Evolutionary conservation across 2,888 invertebrate genomes (phyloP).

Genomic region (Ectemnius continuus): DNA sequence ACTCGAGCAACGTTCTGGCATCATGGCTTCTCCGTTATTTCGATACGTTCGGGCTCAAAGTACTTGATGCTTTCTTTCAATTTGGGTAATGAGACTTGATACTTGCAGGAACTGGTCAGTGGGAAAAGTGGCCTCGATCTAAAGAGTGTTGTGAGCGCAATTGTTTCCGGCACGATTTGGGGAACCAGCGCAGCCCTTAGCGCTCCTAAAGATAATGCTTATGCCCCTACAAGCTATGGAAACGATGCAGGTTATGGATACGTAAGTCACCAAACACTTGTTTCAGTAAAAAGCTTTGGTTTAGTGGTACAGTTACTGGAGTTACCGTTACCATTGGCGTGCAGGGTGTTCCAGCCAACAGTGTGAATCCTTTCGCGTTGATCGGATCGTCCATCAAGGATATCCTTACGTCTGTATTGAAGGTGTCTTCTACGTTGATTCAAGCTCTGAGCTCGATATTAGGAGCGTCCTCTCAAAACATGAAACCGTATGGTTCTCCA

Average conservation of each 20-base stretch:
- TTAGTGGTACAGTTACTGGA: no score
- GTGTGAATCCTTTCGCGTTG: slow-evolving; percentile 63
- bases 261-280: slow-evolving; percentile 23
- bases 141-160: slow-evolving; percentile 65
- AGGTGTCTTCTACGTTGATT: slow-evolving; percentile 66
- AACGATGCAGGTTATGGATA: slow-evolving; percentile 39
- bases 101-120: slow-evolving; percentile 62
- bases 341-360: slow-evolving; percentile 61
- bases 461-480: slow-evolving; percentile 63
- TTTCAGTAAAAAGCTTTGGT: no score
- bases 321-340: neutral
- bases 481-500: slow-evolving; percentile 16
- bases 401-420: slow-evolving; percentile 66
- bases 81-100: neutral
- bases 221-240: slow-evolving; percentile 54
- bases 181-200: slow-evolving; percentile 73
- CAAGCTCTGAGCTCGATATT: slow-evolving; percentile 66
- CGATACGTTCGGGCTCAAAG: no score
- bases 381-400: slow-evolving; percentile 69
- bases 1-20: no score
- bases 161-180: slow-evolving; percentile 70
- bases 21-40: no score
- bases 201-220: slow-evolving; percentile 45
- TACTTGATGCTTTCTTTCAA: neutral
- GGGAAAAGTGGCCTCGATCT: slow-evolving; percentile 63